A percentile compares a stretch with the other conserved stretches of the same genome.
These are phyloP conservation scores for Cebidichthys violaceus DNA, from an alignment of 2,113 vertebrate genomes.

Conservation along the genomic window DNA sequence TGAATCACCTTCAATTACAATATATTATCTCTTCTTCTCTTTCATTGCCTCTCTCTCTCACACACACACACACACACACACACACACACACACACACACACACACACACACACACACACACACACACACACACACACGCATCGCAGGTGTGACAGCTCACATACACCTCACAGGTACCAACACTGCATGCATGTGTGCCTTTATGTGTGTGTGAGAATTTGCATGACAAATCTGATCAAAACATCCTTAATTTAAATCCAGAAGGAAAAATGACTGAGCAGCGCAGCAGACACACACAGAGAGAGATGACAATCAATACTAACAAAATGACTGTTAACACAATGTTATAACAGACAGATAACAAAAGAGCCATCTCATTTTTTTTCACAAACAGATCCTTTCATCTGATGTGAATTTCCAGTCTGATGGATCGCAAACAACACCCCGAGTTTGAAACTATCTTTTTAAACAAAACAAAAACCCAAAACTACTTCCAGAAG, in stretches of 20 bases:
- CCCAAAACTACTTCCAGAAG: slow-evolving; percentile 32
- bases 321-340: slow-evolving; percentile 7
- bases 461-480: neutral
- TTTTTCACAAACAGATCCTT: slow-evolving; percentile 2
- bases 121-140: neutral
- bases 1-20: slow-evolving; percentile 33
- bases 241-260: neutral
- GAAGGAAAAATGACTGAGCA: neutral
- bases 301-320: neutral
- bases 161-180: neutral
- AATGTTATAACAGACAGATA: neutral
- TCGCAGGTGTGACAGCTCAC: slow-evolving; percentile 1
- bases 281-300: neutral
- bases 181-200: slow-evolving; percentile 24
- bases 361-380: slow-evolving; percentile 1
- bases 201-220: neutral
- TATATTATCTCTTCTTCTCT: slow-evolving; percentile 15
- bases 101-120: neutral
- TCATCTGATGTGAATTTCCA: neutral
- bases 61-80: neutral
- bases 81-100: neutral
- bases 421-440: slow-evolving; percentile 1
- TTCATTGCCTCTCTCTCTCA: neutral
- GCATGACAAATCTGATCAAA: too few relatives aligned
- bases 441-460: neutral